Evolutionary conservation across 2,888 invertebrate species (phyloP).

Genomic region (Melanargia galathea): DNA sequence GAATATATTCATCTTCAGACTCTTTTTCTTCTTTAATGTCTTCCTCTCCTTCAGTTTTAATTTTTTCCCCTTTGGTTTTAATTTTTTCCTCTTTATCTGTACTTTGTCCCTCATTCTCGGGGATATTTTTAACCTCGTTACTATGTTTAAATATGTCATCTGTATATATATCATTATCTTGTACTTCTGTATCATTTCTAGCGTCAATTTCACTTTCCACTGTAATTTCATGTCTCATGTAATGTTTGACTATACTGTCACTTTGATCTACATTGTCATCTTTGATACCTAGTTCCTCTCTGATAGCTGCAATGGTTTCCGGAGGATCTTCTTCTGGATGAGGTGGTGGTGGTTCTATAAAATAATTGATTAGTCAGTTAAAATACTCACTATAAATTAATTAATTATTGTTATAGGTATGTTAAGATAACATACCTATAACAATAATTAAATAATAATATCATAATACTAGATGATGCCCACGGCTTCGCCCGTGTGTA

Average conservation of each 20-base stretch:
- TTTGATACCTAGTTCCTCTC: constrained; percentile 15
- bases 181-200: not conserved
- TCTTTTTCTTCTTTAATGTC: constrained; percentile 27
- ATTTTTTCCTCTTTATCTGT: not conserved
- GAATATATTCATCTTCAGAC: constrained; percentile 25
- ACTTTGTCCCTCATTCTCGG: not conserved
- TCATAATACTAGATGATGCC: no score
- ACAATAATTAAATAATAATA: no score
- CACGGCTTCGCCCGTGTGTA: no score
- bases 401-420: no score
- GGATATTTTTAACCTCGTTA: not conserved
- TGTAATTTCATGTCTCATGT: not conserved
- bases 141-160: constrained; percentile 2
- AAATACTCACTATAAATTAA: no score
- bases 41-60: constrained; percentile 25
- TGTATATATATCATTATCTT: constrained; percentile 8
- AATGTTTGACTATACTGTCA: not conserved
- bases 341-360: constrained; percentile 16
- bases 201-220: not conserved
- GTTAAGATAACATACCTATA: no score
- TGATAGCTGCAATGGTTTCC: constrained; percentile 12
- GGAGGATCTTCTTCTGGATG: constrained; percentile 11
- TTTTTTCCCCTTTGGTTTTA: constrained; percentile 14
- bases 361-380: not conserved
- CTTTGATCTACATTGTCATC: not conserved